Evolutionary conservation across 2,797 vertebrate genomes (phyloP), one percentile per base, ranked within the genome.

Genomic region (Eremophila alpestris): DNA sequence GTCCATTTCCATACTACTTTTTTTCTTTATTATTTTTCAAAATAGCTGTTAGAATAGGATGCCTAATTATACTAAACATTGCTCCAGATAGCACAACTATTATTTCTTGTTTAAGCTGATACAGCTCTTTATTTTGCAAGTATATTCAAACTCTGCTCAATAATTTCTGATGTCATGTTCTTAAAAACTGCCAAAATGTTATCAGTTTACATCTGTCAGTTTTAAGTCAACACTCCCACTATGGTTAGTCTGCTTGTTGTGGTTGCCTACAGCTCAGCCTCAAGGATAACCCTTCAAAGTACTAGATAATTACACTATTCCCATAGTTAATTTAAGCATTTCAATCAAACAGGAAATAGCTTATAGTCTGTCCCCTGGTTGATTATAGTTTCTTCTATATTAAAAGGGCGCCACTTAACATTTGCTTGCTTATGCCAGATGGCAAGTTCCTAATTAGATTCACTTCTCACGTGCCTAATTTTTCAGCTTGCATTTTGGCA

Each of bases 401-500:
- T 93, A 62, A 89, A 91, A 80, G 56, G 34, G 52, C 9, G 19
- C 46, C 38, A n/a, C 56, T 77, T 93, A 78, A 5, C 70, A 87
- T 91, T 90, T 82, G 36, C 63, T 85, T 94, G 16, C 51, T 64
- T 88, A 40, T 86, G 51, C 88, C 90, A 94, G 86, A 90, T 95
- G 87, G 71, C 71, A 91, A 68, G 64, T 85, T 94, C 59, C 81
- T 96, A 83, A 93, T 96, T 85, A 93, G 93, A 90, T 79, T 67
- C 38, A 58, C 46, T 94, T 92, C 64, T 93, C 41, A 27, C 36
- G 76, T 87, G 69, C 73, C 68, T 92, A 49, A 89, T 80, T 77
- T 68, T 93, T 85, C 64, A 89, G 12, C 71, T 80, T 68, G 36
- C 43, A 20, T 85, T 96, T 94, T 94, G 93, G 68, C 60, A 96